Evolutionary conservation across 2,888 invertebrate species (phyloP), one percentile per base, ranked within the genome.

Genomic region (Adineta ricciae): DNA sequence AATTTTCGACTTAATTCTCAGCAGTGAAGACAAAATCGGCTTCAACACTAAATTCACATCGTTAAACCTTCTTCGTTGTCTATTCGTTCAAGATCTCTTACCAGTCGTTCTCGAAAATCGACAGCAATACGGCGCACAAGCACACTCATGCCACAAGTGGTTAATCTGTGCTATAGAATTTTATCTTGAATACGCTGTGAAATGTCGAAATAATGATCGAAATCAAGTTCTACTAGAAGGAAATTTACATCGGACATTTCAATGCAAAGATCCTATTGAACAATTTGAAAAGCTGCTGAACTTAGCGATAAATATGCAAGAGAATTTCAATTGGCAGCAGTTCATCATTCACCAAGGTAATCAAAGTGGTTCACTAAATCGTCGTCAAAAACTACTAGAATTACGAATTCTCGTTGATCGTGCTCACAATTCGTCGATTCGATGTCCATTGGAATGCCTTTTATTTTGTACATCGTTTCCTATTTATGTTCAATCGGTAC

Each of bases 381-480:
- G 32, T 64, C 64, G 64, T 64, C 64, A 64, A 19, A 64, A 64
- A 32, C 27, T 64, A 27, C 32, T 64, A 64, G 64, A 64, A 64
- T 36, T 64, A 32, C 64, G 14, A 32, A 14, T 64, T 32, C 64
- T 64, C 32, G 32, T 64, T 36, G 64, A 64, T 64, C 64, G 64
- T 64, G 32, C 32, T 36, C 64, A 64, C 19, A 64, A 64, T 36
- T 36, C 64, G 7, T 32, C 64, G 1, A 64, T 64, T 36, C 64
- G 64, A 64, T 78, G 78, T 78, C 78, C 78, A 78, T 78, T 78
- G 16, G 38, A 38, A 78, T 78, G 78, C 41, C 41, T 41, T 24
- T 24, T 78, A 41, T 78, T 78, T 41, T 78, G 78, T 78, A 78
- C 78, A 78, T 41, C 41, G 11, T 78, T 78, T 78, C 78, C 78